Evolutionary conservation across 1,140 invertebrate species (phyloP).

Genomic region (Leucophenga varia): DNA sequence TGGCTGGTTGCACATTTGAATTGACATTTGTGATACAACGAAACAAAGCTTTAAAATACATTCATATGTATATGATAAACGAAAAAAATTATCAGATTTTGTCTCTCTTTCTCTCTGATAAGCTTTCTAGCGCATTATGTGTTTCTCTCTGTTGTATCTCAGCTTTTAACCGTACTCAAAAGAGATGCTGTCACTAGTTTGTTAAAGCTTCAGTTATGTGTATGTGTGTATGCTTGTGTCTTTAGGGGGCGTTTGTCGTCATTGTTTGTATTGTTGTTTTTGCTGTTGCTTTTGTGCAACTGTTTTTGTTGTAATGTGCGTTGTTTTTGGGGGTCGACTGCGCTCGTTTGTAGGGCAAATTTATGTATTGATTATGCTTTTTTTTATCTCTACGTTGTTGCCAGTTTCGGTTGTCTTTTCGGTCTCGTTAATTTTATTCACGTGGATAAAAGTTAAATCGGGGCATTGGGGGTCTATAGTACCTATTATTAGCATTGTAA

Average conservation of each 20-base stretch:
- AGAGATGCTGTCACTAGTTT: too few species aligned
- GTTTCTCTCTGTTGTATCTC: too few species aligned
- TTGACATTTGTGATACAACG: too few species aligned
- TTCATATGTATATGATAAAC: too few species aligned
- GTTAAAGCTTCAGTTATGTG: too few species aligned
- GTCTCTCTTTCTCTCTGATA: too few species aligned
- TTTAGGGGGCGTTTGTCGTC: conserved; percentile 24
- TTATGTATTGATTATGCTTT: conserved; percentile 51
- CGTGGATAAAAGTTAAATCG: not conserved
- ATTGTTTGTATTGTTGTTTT: conserved; percentile 49
- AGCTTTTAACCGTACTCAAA: too few species aligned
- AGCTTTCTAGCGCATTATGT: too few species aligned
- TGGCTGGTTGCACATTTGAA: too few species aligned
- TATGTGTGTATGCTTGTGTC: conserved; percentile 7
- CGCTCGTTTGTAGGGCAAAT: conserved; percentile 53
- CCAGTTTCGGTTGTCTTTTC: conserved; percentile 1
- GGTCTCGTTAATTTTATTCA: conserved; percentile 37
- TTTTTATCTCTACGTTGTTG: too few species aligned
- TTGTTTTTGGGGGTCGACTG: conserved; percentile 41
- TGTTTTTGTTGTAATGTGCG: conserved; percentile 11
- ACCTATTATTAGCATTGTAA: not conserved
- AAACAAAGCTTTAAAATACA: too few species aligned
- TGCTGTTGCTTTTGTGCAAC: conserved; percentile 11
- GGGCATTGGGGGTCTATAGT: not conserved
- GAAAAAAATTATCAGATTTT: too few species aligned